Base-by-base conservation (phyloP, 1,140 invertebrate genomes). In the Scaptomyza montana region DNA sequence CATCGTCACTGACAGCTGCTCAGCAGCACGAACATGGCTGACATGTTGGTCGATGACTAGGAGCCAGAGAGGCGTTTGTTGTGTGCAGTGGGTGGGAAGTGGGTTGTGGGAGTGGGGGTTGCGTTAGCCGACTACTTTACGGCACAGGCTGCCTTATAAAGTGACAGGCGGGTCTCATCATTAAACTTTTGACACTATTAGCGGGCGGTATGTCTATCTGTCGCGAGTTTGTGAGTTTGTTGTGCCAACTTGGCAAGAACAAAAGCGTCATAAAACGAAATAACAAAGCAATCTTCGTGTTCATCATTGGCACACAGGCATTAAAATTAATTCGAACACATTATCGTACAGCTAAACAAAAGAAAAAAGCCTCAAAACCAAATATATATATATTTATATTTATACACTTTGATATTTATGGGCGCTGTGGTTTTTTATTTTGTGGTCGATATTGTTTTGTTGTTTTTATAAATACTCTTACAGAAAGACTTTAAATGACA, bases 101-200 rank as follows among this genome's bases (percentile, higher is more conserved):
- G 36, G 9, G 28, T 19, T 6, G 10, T 19, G 45, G 39, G 53
- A 25, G 21, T 56, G 53, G 21, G 28, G 21, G n/a, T 25, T 43
- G 33, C 55, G 39, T 61, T 74, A 50, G 77, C 59, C 30, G 55
- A 74, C 77, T 84, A 80, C 80, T 84, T 80, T 78, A 78, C 55
- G 81, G 81, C 66, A 80, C 70, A 75, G 63, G 70, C 30, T 5
- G 67, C 70, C 78, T 78, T 66, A 75, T 6, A 72, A 77, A 82
- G 70, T 89, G 84, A 89, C 82, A 87, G 76, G 61, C 75, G 67
- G 77, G 74, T 55, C 78, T 77, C 84, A 74, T 89, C 82, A 87
- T 87, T 87, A 89, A 87, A 87, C 82, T 87, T 87, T 87, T 87
- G 82, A 87, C 84, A 89, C 84, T 89, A 87, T 89, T 87, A 89